Conservation (phyloP, 2,113 vertebrate species). For the Paramisgurnus dabryanus region DNA sequence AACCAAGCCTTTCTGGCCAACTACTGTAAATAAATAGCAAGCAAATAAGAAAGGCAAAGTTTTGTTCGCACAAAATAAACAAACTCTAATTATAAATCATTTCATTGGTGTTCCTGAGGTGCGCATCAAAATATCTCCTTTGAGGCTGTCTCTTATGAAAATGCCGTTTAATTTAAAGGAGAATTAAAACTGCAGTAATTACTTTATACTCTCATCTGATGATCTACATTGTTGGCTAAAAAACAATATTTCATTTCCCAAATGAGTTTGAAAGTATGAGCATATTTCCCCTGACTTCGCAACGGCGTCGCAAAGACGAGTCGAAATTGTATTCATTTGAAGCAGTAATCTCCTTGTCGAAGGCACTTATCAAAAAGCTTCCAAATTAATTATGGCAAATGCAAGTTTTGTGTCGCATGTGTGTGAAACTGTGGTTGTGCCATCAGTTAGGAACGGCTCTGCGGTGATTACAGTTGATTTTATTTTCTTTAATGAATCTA, state of each 20-base stretch:
- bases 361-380: slow-evolving; percentile 73
- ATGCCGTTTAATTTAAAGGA: slow-evolving; percentile 72
- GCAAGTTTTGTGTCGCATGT: slow-evolving; percentile 73
- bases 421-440: slow-evolving; percentile 68
- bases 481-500: slow-evolving; percentile 70
- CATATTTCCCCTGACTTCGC: slow-evolving; percentile 58
- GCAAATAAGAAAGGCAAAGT: slow-evolving; percentile 27
- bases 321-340: slow-evolving; percentile 70
- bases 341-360: slow-evolving; percentile 75
- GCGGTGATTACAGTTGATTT: slow-evolving; percentile 73
- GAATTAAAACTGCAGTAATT: slow-evolving; percentile 76
- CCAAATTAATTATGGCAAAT: slow-evolving; percentile 77
- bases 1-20: background rate
- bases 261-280: slow-evolving; percentile 70
- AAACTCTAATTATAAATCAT: slow-evolving; percentile 70
- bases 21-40: slow-evolving; percentile 32
- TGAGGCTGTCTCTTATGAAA: slow-evolving; percentile 69
- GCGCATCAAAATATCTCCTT: slow-evolving; percentile 65
- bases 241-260: slow-evolving; percentile 70
- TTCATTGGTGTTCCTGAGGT: slow-evolving; percentile 55
- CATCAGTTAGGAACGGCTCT: slow-evolving; percentile 72
- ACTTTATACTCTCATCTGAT: slow-evolving; percentile 72
- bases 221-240: slow-evolving; percentile 71
- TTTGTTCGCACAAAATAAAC: slow-evolving; percentile 57
- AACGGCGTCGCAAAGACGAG: slow-evolving; percentile 20